phyloP scores from a whole-genome alignment of 2,888 invertebrate species.

The Xanthorhoe designata region DNA sequence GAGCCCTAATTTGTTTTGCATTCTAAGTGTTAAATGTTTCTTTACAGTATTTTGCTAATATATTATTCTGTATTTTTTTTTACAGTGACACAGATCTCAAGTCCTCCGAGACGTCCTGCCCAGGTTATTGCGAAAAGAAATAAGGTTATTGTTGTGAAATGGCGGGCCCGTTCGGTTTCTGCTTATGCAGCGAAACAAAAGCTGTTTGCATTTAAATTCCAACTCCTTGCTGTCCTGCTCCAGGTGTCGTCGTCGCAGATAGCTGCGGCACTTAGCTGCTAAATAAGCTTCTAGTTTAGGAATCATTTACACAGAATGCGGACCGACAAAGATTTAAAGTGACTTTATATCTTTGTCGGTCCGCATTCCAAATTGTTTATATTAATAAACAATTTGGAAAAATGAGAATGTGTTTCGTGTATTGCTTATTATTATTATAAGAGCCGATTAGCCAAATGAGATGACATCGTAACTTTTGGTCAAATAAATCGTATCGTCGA shows the following conservation, averaged over 20 bases:
- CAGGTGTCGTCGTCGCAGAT: slow-evolving; percentile 31
- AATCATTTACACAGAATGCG: slow-evolving; percentile 6
- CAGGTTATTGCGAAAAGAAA: slow-evolving; percentile 1
- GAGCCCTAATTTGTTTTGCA: no score
- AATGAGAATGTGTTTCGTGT: no score
- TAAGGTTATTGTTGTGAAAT: slow-evolving; percentile 9
- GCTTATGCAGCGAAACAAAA: slow-evolving; percentile 19
- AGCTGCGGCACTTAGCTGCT: slow-evolving; percentile 26
- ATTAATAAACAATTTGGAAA: no score
- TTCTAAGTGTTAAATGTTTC: no score
- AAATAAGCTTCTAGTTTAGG: slow-evolving; percentile 24
- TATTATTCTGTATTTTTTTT: neutral
- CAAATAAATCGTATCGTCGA: no score
- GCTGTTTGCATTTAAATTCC: slow-evolving; percentile 31
- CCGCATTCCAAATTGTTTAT: neutral
- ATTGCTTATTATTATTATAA: no score
- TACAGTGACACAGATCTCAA: neutral
- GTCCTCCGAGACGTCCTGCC: neutral
- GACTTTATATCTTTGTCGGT: no score
- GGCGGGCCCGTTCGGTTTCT: slow-evolving; percentile 8
- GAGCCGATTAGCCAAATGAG: no score
- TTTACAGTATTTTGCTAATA: no score
- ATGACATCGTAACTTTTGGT: no score
- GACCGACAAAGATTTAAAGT: neutral
- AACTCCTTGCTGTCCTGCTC: slow-evolving; percentile 13